Percentiles rank a stretch among this genome's conserved stretches.
Conservation (phyloP, 2,797 vertebrate genomes). For the Neoniphon sammara region DNA sequence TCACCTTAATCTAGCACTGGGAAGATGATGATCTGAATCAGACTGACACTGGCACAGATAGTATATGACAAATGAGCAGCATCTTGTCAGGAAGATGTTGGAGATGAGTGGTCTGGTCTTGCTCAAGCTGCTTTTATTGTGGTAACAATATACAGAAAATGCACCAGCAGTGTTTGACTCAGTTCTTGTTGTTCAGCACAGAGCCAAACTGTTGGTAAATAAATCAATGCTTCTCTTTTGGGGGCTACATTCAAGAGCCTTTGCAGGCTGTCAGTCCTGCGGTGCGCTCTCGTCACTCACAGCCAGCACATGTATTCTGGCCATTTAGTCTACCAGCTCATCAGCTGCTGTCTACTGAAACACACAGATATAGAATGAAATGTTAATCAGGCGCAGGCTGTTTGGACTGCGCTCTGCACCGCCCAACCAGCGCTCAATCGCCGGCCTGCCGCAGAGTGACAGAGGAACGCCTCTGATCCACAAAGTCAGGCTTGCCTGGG, state of each 20-base stretch:
- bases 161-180: constrained; percentile 53
- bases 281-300: constrained; percentile 44
- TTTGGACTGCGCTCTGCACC: constrained; percentile 26
- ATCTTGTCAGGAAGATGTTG: constrained; percentile 51
- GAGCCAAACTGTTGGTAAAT: constrained; percentile 69
- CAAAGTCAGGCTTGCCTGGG: constrained; percentile 57
- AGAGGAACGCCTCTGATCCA: constrained; percentile 61
- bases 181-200: constrained; percentile 63
- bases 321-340: constrained; percentile 49
- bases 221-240: constrained; percentile 70
- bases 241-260: constrained; percentile 63
- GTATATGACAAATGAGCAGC: constrained; percentile 68
- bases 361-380: constrained; percentile 51
- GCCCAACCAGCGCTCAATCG: constrained; percentile 30
- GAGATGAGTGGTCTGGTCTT: constrained; percentile 50
- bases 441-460: constrained; percentile 26
- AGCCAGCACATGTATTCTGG: constrained; percentile 55
- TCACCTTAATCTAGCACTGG: constrained; percentile 59
- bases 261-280: constrained; percentile 48
- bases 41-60: constrained; percentile 43
- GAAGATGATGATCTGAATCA: constrained; percentile 50
- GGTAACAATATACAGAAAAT: constrained; percentile 49
- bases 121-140: constrained; percentile 60
- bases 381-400: constrained; percentile 58
- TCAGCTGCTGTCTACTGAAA: constrained; percentile 26